Conservation (phyloP, 1,140 invertebrate species). For the Drosophila virilis region DNA sequence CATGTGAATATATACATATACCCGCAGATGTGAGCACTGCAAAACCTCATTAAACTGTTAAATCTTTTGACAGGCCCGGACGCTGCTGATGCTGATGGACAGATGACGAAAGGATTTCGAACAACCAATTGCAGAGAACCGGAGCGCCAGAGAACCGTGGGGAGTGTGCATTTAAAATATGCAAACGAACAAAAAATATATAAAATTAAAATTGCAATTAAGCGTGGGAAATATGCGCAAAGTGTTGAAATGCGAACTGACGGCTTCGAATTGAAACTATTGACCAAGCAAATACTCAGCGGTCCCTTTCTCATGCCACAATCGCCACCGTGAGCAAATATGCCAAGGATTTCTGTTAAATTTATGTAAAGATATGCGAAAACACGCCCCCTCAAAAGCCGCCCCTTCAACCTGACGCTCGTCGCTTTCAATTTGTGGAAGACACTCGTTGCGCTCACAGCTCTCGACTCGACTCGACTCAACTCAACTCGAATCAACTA, state of each 20-base stretch:
- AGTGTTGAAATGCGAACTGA: slow-evolving; percentile 37
- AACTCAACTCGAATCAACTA: slow-evolving; percentile 62
- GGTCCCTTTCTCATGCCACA: slow-evolving; percentile 5
- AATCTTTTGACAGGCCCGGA: slow-evolving; percentile 68
- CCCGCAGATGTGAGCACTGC: slow-evolving; percentile 61
- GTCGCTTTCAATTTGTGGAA: slow-evolving; percentile 68
- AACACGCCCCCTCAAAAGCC: slow-evolving; percentile 8
- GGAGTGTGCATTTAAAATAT: slow-evolving; percentile 27
- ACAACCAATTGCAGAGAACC: slow-evolving; percentile 1
- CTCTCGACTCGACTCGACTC: slow-evolving; percentile 19
- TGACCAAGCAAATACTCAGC: slow-evolving; percentile 71
- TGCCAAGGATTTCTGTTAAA: slow-evolving; percentile 70
- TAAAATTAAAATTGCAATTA: slow-evolving; percentile 66
- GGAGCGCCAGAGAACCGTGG: background rate
- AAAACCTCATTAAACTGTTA: slow-evolving; percentile 82
- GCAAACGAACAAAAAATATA: slow-evolving; percentile 20
- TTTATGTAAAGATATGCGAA: slow-evolving; percentile 77
- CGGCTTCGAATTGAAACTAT: slow-evolving; percentile 48
- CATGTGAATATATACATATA: slow-evolving; percentile 35
- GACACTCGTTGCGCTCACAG: slow-evolving; percentile 48
- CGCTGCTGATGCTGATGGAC: slow-evolving; percentile 37
- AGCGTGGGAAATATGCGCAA: slow-evolving; percentile 52
- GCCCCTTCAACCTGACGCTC: background rate
- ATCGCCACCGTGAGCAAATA: slow-evolving; percentile 35
- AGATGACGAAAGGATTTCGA: slow-evolving; percentile 27